Evolutionary conservation across 1,140 invertebrate genomes (phyloP).

Genomic region (Diuraphis noxia): DNA sequence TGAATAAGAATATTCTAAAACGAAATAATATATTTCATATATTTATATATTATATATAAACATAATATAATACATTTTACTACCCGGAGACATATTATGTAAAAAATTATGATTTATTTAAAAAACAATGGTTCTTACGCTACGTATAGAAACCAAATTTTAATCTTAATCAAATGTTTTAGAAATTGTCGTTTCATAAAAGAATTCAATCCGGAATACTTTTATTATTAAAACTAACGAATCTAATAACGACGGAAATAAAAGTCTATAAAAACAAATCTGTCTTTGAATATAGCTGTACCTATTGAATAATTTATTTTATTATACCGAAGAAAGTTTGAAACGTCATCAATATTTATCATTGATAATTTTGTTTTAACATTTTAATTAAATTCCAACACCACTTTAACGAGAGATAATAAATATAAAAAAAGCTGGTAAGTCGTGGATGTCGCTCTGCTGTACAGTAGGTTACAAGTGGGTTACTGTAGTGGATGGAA

Average conservation of each 20-base stretch:
- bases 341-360: conserved; percentile 2
- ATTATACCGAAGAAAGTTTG: neutral
- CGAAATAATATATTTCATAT: too few relatives aligned
- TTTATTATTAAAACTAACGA: neutral
- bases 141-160: neutral
- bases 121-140: neutral
- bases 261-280: conserved; percentile 9
- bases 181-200: neutral
- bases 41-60: too few relatives aligned
- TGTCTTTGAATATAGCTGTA: neutral
- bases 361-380: neutral
- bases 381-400: neutral
- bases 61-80: too few relatives aligned
- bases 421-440: too few relatives aligned
- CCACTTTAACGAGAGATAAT: neutral
- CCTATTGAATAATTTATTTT: conserved; percentile 22
- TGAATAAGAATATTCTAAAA: neutral
- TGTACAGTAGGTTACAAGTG: too few relatives aligned
- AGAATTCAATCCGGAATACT: neutral
- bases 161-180: neutral
- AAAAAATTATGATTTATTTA: neutral
- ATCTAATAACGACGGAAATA: neutral
- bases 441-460: too few relatives aligned
- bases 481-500: too few relatives aligned
- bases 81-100: neutral